phyloP scores from a whole-genome alignment of 2,113 vertebrate genomes.

The Tragulus kanchil region DNA sequence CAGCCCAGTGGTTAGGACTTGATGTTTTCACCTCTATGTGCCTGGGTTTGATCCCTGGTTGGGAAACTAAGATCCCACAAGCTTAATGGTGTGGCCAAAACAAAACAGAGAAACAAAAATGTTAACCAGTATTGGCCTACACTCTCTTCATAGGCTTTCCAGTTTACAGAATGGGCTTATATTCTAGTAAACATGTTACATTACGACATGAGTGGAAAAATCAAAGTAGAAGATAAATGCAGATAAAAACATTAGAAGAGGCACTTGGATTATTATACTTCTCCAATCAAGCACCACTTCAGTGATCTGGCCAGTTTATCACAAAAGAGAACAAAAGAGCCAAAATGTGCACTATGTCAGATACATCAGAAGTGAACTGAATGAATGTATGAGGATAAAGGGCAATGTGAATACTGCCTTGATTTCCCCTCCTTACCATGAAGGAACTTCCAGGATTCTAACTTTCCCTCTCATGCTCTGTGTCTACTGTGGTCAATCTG shows the following conservation, averaged over 20 bases:
- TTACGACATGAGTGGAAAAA: background rate
- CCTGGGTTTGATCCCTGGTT: background rate
- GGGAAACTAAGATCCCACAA: background rate
- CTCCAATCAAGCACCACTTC: background rate
- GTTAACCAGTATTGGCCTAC: conserved; percentile 29
- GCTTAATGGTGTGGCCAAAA: rapidly evolving
- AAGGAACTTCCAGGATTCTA: background rate
- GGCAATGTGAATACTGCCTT: background rate
- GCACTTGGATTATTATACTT: background rate
- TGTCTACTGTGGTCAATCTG: background rate
- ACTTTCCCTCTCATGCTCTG: background rate
- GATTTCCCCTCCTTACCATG: background rate
- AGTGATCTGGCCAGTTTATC: background rate
- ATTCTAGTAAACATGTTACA: conserved; percentile 54
- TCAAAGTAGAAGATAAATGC: background rate
- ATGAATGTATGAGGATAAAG: background rate
- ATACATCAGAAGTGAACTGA: background rate
- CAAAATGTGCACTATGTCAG: background rate
- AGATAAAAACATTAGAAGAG: background rate
- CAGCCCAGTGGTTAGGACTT: background rate
- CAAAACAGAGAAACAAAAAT: background rate
- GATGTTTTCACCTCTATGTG: background rate
- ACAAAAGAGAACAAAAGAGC: background rate
- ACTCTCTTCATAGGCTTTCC: conserved; percentile 56
- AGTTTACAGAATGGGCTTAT: conserved; percentile 60